Evolutionary conservation across 2,888 invertebrate species (phyloP).

Genomic region (Heliconius hortense): DNA sequence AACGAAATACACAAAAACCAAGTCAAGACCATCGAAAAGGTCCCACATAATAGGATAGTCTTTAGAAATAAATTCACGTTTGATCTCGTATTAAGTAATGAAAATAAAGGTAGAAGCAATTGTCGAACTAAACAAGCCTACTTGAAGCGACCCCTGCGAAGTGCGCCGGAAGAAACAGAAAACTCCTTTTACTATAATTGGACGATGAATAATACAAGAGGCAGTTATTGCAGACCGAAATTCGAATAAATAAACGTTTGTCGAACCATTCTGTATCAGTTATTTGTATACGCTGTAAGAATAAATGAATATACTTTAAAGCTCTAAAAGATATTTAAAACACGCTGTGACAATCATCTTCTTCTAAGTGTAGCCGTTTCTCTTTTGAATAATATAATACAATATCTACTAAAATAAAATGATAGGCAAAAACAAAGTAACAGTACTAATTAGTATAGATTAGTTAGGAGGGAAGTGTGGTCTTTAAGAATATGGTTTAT

Average conservation of each 20-base stretch:
- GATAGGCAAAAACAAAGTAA: neutral
- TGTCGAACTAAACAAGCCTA: constrained; percentile 65
- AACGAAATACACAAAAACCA: constrained; percentile 26
- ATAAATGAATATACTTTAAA: constrained; percentile 33
- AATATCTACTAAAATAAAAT: neutral
- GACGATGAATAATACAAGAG: constrained; percentile 81
- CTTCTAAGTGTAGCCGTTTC: neutral
- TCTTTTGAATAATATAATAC: neutral
- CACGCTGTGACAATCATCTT: neutral
- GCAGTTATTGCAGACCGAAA: constrained; percentile 71
- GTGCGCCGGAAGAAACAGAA: constrained; percentile 59
- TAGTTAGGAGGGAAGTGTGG: neutral
- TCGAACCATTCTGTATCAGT: constrained; percentile 45
- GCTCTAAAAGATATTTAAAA: constrained; percentile 9
- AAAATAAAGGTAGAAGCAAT: constrained; percentile 61
- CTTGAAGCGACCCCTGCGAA: constrained; percentile 55
- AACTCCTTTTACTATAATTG: constrained; percentile 81
- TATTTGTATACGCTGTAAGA: constrained; percentile 30
- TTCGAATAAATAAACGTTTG: constrained; percentile 64
- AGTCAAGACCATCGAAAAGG: constrained; percentile 28
- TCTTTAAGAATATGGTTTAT: constrained; percentile 31
- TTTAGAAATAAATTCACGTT: constrained; percentile 46
- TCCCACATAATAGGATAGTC: constrained; percentile 42
- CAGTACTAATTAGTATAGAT: constrained; percentile 17
- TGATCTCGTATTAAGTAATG: constrained; percentile 72